Evolutionary conservation across 2,888 invertebrate species (phyloP), one percentile per base, ranked within the genome.

Genomic region (Volucella inanis): DNA sequence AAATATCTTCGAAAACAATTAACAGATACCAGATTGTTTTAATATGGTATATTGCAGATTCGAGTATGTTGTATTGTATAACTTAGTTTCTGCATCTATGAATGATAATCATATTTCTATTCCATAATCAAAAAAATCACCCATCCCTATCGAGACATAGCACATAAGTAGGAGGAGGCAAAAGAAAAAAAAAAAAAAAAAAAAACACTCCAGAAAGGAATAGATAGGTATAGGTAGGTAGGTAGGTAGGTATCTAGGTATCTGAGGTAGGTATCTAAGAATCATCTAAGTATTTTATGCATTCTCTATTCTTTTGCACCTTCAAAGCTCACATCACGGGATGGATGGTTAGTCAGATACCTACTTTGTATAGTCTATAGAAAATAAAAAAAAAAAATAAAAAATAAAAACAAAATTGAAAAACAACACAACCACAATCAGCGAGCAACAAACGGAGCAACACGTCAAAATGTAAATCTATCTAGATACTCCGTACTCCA

Each of bases 91-190:
- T 78, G 39, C 55, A 71, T 79, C 49, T 65, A 62, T 54, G 31
- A 71, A 75, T 80, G 79, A 80, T 84, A 75, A 80, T 80, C 61
- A 80, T 57, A 75, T 72, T 70, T 70, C 65, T 74, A 55, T 78
- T 83, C 64, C 74, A 78, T 80, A 84, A 84, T 84, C 75, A 84
- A 80, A 80, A 76, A 75, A 71, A 71, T 43, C 81, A 85, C 47
- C 85, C 85, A 85, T 85, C 85, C 85, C 68, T 81, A 70, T 77
- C 85, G 62, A 68, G 55, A 71, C 59, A 70, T 22, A 18, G 59
- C 68, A 77, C 15, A 45, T 14, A 47, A 45, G 39, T 12, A 47
- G 11, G 12, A 61, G 31, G 10, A 55, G 18, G 14, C 8, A 14
- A 12, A 59, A n/a, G n/a, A n/a, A n/a, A 45, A 61, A 31, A 68